These are phyloP conservation scores for Calidris pugnax DNA, from an alignment of 2,113 vertebrate species.

Conservation along the genomic window DNA sequence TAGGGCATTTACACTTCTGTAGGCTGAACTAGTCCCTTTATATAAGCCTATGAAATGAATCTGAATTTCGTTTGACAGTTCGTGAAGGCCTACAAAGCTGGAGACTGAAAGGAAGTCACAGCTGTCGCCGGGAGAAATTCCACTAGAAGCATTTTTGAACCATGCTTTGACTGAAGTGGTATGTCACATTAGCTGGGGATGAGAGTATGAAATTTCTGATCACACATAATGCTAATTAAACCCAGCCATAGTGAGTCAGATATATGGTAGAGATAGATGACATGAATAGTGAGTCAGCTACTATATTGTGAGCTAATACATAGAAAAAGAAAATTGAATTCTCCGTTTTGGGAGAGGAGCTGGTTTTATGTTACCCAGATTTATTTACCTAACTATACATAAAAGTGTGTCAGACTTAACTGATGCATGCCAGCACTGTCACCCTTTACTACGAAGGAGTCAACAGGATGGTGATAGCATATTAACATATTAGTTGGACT, in stretches of 20 bases:
- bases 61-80: background rate
- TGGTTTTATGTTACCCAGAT: rapidly evolving
- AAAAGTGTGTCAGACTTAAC: background rate
- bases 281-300: background rate
- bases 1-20: background rate
- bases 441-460: background rate
- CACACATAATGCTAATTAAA: background rate
- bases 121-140: background rate
- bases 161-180: background rate
- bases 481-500: background rate
- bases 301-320: background rate
- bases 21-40: background rate
- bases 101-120: background rate
- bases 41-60: background rate
- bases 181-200: background rate
- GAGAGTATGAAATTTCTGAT: background rate
- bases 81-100: background rate
- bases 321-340: background rate
- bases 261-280: background rate
- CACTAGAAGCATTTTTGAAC: background rate
- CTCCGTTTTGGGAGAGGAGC: background rate
- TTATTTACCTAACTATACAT: background rate
- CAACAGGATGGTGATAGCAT: background rate
- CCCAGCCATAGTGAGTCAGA: background rate
- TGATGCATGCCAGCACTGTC: background rate